Percentiles rank a stretch among this genome's conserved stretches.
phyloP scores from a whole-genome alignment of 2,797 vertebrate genomes.

The Myotis vivesi region DNA sequence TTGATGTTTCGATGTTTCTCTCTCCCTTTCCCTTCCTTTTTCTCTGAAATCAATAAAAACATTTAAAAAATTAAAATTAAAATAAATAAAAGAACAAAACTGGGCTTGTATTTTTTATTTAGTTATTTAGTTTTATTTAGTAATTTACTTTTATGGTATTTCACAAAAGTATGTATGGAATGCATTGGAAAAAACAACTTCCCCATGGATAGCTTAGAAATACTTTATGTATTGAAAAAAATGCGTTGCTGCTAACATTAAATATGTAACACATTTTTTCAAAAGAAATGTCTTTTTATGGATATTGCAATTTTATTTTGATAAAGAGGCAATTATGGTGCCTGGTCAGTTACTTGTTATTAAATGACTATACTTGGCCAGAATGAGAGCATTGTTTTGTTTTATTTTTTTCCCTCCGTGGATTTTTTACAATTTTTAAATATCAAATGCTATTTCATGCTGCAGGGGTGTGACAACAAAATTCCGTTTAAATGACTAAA shows the following conservation, averaged over 20 bases:
- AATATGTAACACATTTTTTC: not conserved
- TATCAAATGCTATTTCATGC: not conserved
- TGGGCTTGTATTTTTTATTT: not conserved
- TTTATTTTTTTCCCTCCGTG: not conserved
- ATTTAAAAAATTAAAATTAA: not conserved
- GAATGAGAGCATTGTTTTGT: constrained; percentile 1
- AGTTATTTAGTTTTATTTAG: not conserved
- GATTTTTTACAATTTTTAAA: constrained; percentile 38
- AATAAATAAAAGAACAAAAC: not conserved
- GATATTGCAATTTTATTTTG: not conserved
- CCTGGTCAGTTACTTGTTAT: not conserved
- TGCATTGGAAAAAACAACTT: not conserved
- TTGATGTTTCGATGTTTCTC: not conserved
- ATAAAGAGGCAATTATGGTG: not conserved
- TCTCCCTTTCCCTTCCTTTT: not conserved
- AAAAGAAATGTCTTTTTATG: not conserved
- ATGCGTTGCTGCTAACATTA: not conserved
- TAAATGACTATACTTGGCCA: not conserved
- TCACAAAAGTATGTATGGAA: not conserved
- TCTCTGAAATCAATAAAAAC: not conserved
- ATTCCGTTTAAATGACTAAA: constrained; percentile 56
- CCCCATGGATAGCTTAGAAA: not conserved
- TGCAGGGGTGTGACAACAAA: not conserved
- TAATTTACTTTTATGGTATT: not conserved
- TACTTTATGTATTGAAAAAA: not conserved